These are phyloP conservation scores for Hylaeus anthracinus DNA, from an alignment of 1,140 invertebrate species.

Conservation along the genomic window DNA sequence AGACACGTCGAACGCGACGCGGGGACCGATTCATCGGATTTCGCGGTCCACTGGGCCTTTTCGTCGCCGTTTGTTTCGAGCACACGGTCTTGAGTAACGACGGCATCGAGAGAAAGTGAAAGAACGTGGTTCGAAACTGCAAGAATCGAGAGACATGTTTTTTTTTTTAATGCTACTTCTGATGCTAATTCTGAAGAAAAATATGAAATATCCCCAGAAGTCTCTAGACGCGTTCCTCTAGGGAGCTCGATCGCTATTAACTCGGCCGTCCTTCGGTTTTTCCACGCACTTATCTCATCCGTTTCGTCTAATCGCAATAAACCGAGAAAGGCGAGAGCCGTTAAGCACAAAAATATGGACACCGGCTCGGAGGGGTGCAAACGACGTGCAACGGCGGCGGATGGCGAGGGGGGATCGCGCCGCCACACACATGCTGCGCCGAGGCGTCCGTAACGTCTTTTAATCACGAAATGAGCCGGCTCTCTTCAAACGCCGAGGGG, in stretches of 20 bases:
- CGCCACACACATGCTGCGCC: conserved; percentile 77
- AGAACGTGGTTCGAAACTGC: too few species aligned
- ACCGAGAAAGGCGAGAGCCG: conserved; percentile 75
- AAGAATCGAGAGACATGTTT: too few species aligned
- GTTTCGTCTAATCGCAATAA: conserved; percentile 72
- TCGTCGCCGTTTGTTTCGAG: too few species aligned
- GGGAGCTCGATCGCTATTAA: neutral
- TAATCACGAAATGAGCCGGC: conserved; percentile 79
- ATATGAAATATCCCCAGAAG: neutral
- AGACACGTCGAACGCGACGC: neutral
- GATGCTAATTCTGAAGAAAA: too few species aligned
- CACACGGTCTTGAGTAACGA: too few species aligned
- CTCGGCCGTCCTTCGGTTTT: neutral
- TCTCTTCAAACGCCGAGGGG: conserved; percentile 74
- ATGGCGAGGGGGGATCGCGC: conserved; percentile 44
- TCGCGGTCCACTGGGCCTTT: too few species aligned
- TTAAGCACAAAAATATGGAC: conserved; percentile 77
- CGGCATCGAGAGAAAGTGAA: too few species aligned
- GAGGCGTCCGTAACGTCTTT: conserved; percentile 79
- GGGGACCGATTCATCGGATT: too few species aligned
- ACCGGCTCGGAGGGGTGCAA: conserved; percentile 31
- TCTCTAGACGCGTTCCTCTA: neutral
- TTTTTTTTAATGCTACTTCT: too few species aligned
- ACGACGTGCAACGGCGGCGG: conserved; percentile 20
- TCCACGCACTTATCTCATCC: conserved; percentile 21